Evolutionary conservation across 2,888 invertebrate genomes (phyloP).

Genomic region (Vanessa cardui): DNA sequence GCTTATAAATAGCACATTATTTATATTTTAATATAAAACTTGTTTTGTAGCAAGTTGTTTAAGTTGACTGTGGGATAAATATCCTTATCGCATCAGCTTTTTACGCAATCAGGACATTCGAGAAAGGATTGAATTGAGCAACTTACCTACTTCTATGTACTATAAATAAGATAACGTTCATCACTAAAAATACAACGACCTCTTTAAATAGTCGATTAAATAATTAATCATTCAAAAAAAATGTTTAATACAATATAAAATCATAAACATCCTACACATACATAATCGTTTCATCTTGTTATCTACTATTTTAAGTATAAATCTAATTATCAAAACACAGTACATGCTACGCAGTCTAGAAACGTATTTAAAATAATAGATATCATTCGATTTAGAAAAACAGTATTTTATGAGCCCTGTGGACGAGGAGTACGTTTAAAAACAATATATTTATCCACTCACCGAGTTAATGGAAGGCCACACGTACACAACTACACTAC

Average conservation of each 20-base stretch:
- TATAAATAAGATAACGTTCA: neutral
- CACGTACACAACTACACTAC: slow-evolving; percentile 10
- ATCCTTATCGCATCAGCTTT: slow-evolving; percentile 4
- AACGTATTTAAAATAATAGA: neutral
- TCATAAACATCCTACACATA: neutral
- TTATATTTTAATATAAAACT: neutral
- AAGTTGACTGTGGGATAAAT: neutral
- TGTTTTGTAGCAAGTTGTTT: neutral
- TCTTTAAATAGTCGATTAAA: neutral
- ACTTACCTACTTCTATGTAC: neutral
- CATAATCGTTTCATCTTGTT: neutral
- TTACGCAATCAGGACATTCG: slow-evolving; percentile 6
- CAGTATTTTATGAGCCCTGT: neutral
- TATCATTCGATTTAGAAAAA: neutral
- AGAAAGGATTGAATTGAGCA: neutral
- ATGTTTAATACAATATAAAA: neutral
- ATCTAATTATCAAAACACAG: neutral
- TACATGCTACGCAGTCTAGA: neutral
- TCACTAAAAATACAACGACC: neutral
- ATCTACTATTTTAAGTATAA: neutral
- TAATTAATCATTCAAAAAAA: neutral
- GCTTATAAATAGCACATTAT: neutral
- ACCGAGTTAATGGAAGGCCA: slow-evolving; percentile 1
- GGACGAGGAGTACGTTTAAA: neutral
- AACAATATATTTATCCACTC: neutral